Percentiles rank a stretch among this genome's conserved stretches.
These are phyloP conservation scores for Enteromius thamalakanensis DNA, from an alignment of 2,797 vertebrate species.

Conservation along the genomic window DNA sequence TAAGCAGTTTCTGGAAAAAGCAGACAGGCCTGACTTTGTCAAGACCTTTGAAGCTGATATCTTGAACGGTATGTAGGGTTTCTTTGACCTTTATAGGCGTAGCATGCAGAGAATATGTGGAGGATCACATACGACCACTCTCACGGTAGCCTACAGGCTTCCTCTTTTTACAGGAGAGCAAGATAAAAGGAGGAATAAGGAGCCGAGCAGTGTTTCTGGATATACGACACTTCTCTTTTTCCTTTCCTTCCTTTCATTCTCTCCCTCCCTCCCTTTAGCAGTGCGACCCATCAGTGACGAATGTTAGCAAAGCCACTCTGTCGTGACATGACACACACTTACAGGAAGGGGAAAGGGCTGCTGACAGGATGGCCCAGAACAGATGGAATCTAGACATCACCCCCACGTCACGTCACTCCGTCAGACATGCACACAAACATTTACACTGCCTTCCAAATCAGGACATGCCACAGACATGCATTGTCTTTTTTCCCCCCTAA, in stretches of 20 bases:
- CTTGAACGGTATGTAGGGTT: neutral
- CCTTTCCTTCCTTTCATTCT: constrained; percentile 44
- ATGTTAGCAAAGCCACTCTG: constrained; percentile 28
- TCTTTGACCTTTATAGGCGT: constrained; percentile 29
- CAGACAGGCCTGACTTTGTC: neutral
- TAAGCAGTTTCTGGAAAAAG: neutral
- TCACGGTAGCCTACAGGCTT: constrained; percentile 7
- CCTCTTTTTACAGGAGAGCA: constrained; percentile 23
- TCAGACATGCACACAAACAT: constrained; percentile 30
- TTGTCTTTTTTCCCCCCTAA: neutral
- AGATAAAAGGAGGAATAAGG: constrained; percentile 23
- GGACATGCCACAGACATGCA: neutral
- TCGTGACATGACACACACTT: constrained; percentile 40
- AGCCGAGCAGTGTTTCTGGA: constrained; percentile 1
- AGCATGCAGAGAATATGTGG: neutral
- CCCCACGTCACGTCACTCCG: constrained; percentile 29
- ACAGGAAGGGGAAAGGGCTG: constrained; percentile 51
- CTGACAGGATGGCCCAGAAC: constrained; percentile 53
- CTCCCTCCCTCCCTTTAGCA: neutral
- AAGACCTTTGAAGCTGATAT: constrained; percentile 30
- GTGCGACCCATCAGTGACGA: constrained; percentile 60
- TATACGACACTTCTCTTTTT: constrained; percentile 27
- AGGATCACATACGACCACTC: neutral
- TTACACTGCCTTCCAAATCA: neutral
- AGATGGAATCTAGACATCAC: constrained; percentile 52